Conservation (phyloP, 1,140 invertebrate species). For the Drosophila pruinosa region DNA sequence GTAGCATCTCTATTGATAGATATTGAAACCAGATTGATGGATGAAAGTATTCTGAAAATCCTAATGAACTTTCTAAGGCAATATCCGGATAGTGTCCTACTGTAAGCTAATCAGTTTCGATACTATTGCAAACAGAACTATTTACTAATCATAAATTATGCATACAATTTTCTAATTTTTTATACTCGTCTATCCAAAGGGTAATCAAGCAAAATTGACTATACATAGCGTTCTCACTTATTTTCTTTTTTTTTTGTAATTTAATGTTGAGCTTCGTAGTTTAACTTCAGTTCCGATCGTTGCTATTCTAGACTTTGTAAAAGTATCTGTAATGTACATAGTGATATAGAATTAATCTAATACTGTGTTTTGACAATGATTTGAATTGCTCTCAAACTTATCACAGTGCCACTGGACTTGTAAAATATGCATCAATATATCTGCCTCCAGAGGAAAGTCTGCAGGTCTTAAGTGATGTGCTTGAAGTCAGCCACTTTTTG, state of each 20-base stretch:
- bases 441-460: constrained; percentile 13
- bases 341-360: no score
- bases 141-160: no score
- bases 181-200: no score
- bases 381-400: neutral
- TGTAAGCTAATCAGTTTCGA: neutral
- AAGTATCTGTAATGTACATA: no score
- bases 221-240: neutral
- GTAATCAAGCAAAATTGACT: no score
- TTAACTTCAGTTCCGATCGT: no score
- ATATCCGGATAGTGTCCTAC: constrained; percentile 9
- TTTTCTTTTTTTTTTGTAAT: neutral
- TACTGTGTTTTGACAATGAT: no score
- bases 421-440: constrained; percentile 1
- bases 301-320: no score
- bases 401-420: constrained; percentile 14
- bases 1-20: constrained; percentile 8
- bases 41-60: constrained; percentile 12
- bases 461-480: constrained; percentile 11
- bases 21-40: neutral
- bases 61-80: constrained; percentile 10
- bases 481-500: constrained; percentile 15
- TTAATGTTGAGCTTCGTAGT: no score
- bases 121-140: no score
- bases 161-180: no score